Conservation (phyloP, 2,888 invertebrate genomes). For the Ornithoptera priamus region DNA sequence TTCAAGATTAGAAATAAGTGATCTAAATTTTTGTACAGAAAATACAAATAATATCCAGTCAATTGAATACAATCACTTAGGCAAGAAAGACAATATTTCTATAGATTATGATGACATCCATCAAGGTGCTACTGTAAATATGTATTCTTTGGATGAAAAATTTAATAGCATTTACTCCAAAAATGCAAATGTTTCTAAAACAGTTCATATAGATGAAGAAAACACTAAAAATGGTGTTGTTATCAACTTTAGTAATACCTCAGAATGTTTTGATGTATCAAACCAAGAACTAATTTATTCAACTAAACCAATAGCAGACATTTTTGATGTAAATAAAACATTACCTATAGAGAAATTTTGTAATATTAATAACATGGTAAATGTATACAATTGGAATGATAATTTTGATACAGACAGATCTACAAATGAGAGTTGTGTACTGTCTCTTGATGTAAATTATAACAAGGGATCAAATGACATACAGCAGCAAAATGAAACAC, state of each 20-base stretch:
- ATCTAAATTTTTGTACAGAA: not conserved
- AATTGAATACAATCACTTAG: slow-evolving; percentile 41
- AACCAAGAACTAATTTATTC: slow-evolving; percentile 85
- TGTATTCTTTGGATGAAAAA: slow-evolving; percentile 9
- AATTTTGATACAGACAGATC: slow-evolving; percentile 30
- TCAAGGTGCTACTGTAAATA: slow-evolving; percentile 31
- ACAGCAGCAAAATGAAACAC: slow-evolving; percentile 19
- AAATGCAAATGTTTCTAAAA: slow-evolving; percentile 16
- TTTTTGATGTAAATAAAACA: slow-evolving; percentile 49
- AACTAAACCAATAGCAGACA: slow-evolving; percentile 49
- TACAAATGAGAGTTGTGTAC: slow-evolving; percentile 42
- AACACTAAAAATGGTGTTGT: slow-evolving; percentile 29
- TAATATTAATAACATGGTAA: slow-evolving; percentile 32
- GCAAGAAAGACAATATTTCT: slow-evolving; percentile 55
- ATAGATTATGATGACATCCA: slow-evolving; percentile 66
- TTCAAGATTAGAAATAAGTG: slow-evolving; percentile 4
- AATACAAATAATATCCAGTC: not conserved
- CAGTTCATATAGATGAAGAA: slow-evolving; percentile 26
- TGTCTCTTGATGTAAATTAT: slow-evolving; percentile 41
- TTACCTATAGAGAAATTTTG: slow-evolving; percentile 46
- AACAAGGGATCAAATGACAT: slow-evolving; percentile 7
- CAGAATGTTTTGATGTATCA: slow-evolving; percentile 63
- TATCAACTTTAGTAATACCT: slow-evolving; percentile 46
- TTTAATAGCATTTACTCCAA: slow-evolving; percentile 12
- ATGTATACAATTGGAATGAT: slow-evolving; percentile 18